Evolutionary conservation across 2,113 vertebrate species (phyloP).

Genomic region (Misgurnus anguillicaudatus): DNA sequence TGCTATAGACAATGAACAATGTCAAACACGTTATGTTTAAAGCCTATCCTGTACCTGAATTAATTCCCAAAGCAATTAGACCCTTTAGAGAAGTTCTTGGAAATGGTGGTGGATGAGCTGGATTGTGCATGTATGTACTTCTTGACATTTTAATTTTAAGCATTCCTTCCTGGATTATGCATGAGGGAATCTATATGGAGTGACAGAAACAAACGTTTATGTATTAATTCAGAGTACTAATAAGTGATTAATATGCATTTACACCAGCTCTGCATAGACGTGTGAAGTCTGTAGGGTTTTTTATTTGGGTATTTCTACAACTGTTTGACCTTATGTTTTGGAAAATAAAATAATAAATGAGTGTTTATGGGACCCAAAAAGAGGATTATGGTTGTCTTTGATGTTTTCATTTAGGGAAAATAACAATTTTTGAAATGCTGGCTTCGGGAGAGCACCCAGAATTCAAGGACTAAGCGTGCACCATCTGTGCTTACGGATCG

Average conservation of each 20-base stretch:
- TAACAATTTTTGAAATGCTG: not conserved
- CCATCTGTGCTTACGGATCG: not conserved
- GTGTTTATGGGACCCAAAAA: conserved; percentile 22
- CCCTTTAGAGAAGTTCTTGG: not conserved
- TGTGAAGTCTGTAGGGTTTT: no score
- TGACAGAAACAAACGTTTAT: conserved; percentile 49
- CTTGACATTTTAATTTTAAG: conserved; percentile 30
- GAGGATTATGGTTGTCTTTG: not conserved
- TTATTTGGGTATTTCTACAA: no score
- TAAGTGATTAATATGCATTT: conserved; percentile 66
- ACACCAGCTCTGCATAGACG: not conserved
- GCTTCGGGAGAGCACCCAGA: not conserved
- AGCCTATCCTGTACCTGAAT: conserved; percentile 56
- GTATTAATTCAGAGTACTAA: conserved; percentile 66
- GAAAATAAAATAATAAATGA: conserved; percentile 39
- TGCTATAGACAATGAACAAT: conserved; percentile 14
- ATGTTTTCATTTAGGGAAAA: conserved; percentile 35
- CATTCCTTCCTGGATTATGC: conserved; percentile 44
- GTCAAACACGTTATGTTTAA: conserved; percentile 36
- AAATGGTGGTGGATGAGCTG: conserved; percentile 17
- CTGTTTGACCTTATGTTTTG: conserved; percentile 40
- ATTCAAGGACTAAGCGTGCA: not conserved
- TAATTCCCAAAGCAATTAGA: conserved; percentile 14
- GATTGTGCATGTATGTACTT: conserved; percentile 14
- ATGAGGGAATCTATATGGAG: conserved; percentile 38